A percentile compares a stretch with the other conserved stretches of the same genome.
Evolutionary conservation across 92 coral and sea anemone genomes (phyloP).

Genomic region (Porites evermanni): DNA sequence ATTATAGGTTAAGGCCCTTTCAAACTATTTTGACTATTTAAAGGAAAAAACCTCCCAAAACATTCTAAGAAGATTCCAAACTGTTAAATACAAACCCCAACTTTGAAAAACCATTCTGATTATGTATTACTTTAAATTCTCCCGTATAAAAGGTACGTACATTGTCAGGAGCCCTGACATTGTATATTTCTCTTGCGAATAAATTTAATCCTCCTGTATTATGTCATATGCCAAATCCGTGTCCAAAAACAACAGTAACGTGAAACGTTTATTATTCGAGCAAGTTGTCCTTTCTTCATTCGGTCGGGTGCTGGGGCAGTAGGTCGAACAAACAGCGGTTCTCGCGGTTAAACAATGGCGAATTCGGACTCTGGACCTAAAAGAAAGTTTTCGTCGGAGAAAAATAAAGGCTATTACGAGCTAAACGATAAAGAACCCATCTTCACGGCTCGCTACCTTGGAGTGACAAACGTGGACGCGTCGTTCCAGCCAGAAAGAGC

Average conservation of each 20-base stretch:
- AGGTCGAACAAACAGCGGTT: not conserved
- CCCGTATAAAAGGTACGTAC: too few relatives aligned
- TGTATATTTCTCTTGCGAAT: too few relatives aligned
- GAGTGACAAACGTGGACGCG: conserved; percentile 54
- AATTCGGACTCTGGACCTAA: not conserved
- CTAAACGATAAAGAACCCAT: conserved; percentile 75
- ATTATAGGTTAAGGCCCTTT: too few relatives aligned
- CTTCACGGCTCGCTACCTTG: conserved; percentile 69
- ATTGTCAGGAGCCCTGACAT: too few relatives aligned
- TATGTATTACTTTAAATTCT: too few relatives aligned
- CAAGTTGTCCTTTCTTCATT: not conserved
- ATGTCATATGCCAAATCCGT: not conserved
- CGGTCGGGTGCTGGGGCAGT: not conserved
- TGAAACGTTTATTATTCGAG: not conserved
- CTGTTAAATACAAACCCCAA: too few relatives aligned
- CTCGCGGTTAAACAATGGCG: not conserved
- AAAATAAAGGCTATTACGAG: conserved; percentile 60
- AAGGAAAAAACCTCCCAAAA: too few relatives aligned
- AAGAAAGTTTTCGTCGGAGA: conserved; percentile 74
- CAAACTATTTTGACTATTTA: too few relatives aligned
- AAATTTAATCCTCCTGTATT: not conserved
- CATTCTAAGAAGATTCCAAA: too few relatives aligned
- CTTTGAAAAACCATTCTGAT: too few relatives aligned
- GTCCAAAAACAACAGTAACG: conserved; percentile 8
- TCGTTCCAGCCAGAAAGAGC: conserved; percentile 62